These are phyloP conservation scores for Pholis gunnellus DNA, from an alignment of 2,113 vertebrate genomes.

Conservation along the genomic window DNA sequence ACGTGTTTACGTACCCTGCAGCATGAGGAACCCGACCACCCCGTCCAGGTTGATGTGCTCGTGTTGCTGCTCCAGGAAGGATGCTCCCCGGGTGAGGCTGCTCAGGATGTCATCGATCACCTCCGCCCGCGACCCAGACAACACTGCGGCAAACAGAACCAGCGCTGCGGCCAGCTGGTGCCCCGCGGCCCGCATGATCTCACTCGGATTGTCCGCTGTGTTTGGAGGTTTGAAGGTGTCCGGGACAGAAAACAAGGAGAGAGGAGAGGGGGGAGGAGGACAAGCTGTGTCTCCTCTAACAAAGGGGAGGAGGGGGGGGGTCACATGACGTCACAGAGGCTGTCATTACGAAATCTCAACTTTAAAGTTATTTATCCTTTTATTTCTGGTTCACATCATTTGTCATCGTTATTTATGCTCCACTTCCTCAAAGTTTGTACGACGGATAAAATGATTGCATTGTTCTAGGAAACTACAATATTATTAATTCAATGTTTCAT, in stretches of 20 bases:
- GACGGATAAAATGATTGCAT: too few relatives aligned
- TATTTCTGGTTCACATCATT: background rate
- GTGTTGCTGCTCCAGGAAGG: slow-evolving; percentile 84
- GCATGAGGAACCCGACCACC: slow-evolving; percentile 84
- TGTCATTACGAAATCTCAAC: slow-evolving; percentile 1
- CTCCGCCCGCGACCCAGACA: slow-evolving; percentile 66
- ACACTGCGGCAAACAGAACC: slow-evolving; percentile 61
- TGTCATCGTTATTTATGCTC: background rate
- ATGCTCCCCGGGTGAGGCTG: slow-evolving; percentile 80
- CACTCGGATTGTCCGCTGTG: background rate
- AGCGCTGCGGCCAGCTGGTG: slow-evolving; percentile 53
- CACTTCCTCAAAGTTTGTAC: too few relatives aligned
- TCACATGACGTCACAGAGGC: slow-evolving; percentile 50
- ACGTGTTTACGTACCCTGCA: slow-evolving; percentile 80
- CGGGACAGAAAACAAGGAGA: slow-evolving; percentile 12
- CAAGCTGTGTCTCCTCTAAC: background rate
- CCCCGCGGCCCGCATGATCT: slow-evolving; percentile 67
- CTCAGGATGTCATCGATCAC: slow-evolving; percentile 81
- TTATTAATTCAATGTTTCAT: too few relatives aligned
- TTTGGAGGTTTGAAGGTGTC: background rate
- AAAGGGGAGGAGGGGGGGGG: background rate
- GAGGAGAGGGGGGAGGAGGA: slow-evolving; percentile 19
- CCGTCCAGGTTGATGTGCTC: slow-evolving; percentile 88
- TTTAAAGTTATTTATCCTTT: background rate
- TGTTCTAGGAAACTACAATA: too few relatives aligned